phyloP scores from a whole-genome alignment of 2,888 invertebrate genomes.

The Cantharis rufa region DNA sequence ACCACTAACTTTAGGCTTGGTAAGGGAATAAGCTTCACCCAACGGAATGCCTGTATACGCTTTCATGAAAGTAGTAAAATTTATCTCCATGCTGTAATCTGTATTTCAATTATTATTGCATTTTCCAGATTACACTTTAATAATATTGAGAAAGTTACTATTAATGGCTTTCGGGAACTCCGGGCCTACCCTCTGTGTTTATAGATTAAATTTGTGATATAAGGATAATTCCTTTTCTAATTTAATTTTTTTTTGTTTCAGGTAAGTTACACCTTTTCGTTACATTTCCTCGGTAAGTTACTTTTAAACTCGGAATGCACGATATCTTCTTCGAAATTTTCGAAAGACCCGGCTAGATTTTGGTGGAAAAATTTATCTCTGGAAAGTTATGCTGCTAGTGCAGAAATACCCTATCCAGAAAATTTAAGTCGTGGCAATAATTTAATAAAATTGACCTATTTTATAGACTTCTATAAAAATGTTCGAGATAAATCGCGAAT shows the following conservation, averaged over 20 bases:
- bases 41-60: background rate
- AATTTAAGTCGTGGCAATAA: background rate
- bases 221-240: background rate
- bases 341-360: background rate
- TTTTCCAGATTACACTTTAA: background rate
- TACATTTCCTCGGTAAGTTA: background rate
- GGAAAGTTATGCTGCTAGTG: background rate
- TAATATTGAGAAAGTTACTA: background rate
- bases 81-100: background rate
- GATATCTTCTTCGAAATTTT: background rate
- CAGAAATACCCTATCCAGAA: background rate
- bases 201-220: background rate
- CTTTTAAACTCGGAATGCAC: background rate
- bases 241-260: background rate
- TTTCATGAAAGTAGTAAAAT: background rate
- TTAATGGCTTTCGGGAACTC: background rate
- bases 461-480: background rate
- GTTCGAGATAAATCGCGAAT: background rate
- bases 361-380: background rate
- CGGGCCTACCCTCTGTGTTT: background rate
- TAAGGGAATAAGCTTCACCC: constrained; percentile 8
- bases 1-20: constrained; percentile 15
- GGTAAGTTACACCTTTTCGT: background rate
- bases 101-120: background rate
- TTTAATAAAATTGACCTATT: background rate